A percentile compares a stretch with the other conserved stretches of the same genome.
phyloP scores from a whole-genome alignment of 2,888 invertebrate genomes.

The Trichopria drosophilae region DNA sequence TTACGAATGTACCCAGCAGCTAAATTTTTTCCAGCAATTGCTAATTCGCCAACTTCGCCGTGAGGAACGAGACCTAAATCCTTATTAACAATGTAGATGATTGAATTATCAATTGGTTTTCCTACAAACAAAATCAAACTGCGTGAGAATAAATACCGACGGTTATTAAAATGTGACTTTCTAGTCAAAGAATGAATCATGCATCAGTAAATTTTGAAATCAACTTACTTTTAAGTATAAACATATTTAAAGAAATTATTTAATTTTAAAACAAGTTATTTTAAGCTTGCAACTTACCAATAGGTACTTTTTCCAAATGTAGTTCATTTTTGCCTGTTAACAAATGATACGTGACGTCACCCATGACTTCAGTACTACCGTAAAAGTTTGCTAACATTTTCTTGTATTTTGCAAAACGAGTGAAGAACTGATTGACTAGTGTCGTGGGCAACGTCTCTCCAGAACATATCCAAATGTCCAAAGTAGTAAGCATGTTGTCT shows the following conservation, averaged over 20 bases:
- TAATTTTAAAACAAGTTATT: too few relatives aligned
- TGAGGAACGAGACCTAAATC: conserved; percentile 72
- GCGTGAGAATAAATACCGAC: too few relatives aligned
- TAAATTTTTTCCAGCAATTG: conserved; percentile 78
- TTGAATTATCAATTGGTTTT: conserved; percentile 76
- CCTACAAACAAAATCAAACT: conserved; percentile 60
- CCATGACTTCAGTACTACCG: conserved; percentile 91
- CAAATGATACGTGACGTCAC: conserved; percentile 81
- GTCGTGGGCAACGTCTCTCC: conserved; percentile 78
- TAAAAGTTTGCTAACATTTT: conserved; percentile 83
- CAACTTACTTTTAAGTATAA: too few relatives aligned
- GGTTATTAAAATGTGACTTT: too few relatives aligned
- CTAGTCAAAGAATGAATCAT: too few relatives aligned
- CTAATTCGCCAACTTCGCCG: conserved; percentile 79
- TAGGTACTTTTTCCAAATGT: conserved; percentile 72
- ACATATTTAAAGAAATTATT: too few relatives aligned
- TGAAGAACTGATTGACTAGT: conserved; percentile 75
- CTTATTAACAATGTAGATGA: conserved; percentile 77
- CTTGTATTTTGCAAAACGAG: conserved; percentile 68
- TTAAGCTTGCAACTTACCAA: conserved; percentile 76
- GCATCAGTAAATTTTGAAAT: too few relatives aligned
- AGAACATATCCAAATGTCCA: conserved; percentile 84
- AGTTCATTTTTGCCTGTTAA: conserved; percentile 67
- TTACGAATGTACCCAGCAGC: conserved; percentile 80
- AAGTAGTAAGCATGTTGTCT: conserved; percentile 62